Evolutionary conservation across 2,113 vertebrate species (phyloP).

Genomic region (Serinus canaria): DNA sequence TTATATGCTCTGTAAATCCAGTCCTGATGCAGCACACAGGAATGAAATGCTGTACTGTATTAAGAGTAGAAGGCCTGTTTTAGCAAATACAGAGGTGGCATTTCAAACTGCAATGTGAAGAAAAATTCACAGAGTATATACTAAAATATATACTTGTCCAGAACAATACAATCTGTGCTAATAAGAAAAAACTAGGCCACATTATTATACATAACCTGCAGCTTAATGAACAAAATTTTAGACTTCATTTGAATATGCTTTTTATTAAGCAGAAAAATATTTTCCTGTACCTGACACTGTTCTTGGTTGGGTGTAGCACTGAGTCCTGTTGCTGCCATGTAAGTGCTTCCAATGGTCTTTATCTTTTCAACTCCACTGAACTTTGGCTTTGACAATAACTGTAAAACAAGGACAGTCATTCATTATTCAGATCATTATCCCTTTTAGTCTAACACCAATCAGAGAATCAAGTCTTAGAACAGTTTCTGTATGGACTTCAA

Average conservation of each 20-base stretch:
- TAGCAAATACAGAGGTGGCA: neutral
- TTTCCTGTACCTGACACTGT: constrained; percentile 82
- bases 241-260: neutral
- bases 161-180: neutral
- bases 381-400: constrained; percentile 96
- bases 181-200: neutral
- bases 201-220: neutral
- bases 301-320: constrained; percentile 89
- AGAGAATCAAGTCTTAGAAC: neutral
- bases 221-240: neutral
- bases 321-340: constrained; percentile 96
- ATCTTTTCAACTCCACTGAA: constrained; percentile 99
- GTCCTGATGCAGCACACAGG: neutral
- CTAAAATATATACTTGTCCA: neutral
- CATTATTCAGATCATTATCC: neutral
- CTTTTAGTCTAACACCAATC: neutral
- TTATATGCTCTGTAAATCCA: neutral
- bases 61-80: neutral
- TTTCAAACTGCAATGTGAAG: neutral
- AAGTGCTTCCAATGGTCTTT: constrained; percentile 98
- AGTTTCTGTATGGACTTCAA: neutral
- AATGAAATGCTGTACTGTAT: neutral
- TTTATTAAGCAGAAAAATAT: neutral
- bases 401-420: constrained; percentile 15
- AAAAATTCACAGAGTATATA: neutral